Evolutionary conservation across 2,888 invertebrate genomes (phyloP).

Genomic region (Syrista parreyssii): DNA sequence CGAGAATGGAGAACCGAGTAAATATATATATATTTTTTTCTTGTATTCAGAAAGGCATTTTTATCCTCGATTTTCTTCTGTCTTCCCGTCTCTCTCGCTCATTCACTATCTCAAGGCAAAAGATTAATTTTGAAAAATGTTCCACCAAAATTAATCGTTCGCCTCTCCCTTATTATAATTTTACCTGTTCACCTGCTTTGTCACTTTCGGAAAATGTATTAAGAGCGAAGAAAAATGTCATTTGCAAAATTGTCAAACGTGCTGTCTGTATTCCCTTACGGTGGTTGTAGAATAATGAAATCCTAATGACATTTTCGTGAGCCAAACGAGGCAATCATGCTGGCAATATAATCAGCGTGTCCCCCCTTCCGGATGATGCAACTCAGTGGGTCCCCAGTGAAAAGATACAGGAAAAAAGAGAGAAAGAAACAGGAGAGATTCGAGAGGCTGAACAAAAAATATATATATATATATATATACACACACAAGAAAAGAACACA

Average conservation of each 20-base stretch:
- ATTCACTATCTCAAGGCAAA: too few relatives aligned
- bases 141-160: too few relatives aligned
- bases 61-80: not conserved
- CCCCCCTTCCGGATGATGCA: constrained; percentile 53
- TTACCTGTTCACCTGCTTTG: too few relatives aligned
- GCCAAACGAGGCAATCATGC: constrained; percentile 55
- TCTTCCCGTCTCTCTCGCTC: not conserved
- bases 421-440: constrained; percentile 24
- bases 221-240: not conserved
- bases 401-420: constrained; percentile 15
- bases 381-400: constrained; percentile 30
- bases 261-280: constrained; percentile 39
- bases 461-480: not conserved
- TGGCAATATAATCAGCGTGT: constrained; percentile 47
- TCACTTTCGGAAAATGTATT: too few relatives aligned
- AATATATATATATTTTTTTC: constrained; percentile 1
- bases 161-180: too few relatives aligned
- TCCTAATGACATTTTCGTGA: constrained; percentile 63
- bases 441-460: not conserved
- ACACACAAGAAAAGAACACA: not conserved
- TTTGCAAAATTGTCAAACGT: constrained; percentile 45
- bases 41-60: too few relatives aligned
- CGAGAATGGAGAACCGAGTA: not conserved
- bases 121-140: too few relatives aligned
- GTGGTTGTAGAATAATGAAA: constrained; percentile 56